Base-by-base conservation (phyloP, 2,888 invertebrate genomes). In the Geotrupes spiniger region DNA sequence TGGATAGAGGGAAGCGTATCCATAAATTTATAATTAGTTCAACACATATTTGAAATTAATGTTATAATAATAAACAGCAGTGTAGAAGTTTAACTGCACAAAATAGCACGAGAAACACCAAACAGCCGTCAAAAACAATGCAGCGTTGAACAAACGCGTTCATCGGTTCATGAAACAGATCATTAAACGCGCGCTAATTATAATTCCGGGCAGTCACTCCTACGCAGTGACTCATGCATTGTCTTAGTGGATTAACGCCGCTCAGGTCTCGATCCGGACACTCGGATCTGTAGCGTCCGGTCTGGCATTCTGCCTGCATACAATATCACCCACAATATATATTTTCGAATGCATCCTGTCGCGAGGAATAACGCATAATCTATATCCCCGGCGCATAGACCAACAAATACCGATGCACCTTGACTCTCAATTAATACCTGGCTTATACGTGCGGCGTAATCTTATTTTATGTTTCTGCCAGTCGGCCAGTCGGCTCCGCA, bases 371-470 rank as follows among this genome's bases (percentile, higher is more conserved):
- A 67, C 63, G 65, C 63, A 63, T 65, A 68, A 66, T 69, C 66
- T 66, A 67, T 66, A 69, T 66, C 65, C 66, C 59, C 59, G 58
- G 63, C 65, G 64, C 65, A 64, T 63, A 64, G 64, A 61, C 60
- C 48, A 64, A 62, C 65, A 62, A 65, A 68, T 66, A 61, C 67
- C 65, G 64, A 69, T 66, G 69, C 68, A 63, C 62, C 62, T 63
- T 61, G 68, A 67, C 66, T 69, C 63, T 62, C 60, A 60, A 61
- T 63, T 60, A 63, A 59, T 59, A 54, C 56, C 52, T 52, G 52
- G 51, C 56, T 54, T 56, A 57, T 63, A 64, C 65, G 64, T 65
- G 63, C 61, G 63, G 59, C 62, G 62, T 65, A 63, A 67, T 66
- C 64, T 65, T 63, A 67, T 67, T 67, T 65, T 63, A 65, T 63